Evolutionary conservation across 2,113 vertebrate species (phyloP), one percentile per base, ranked within the genome.

Genomic region (Alexandromys fortis): DNA sequence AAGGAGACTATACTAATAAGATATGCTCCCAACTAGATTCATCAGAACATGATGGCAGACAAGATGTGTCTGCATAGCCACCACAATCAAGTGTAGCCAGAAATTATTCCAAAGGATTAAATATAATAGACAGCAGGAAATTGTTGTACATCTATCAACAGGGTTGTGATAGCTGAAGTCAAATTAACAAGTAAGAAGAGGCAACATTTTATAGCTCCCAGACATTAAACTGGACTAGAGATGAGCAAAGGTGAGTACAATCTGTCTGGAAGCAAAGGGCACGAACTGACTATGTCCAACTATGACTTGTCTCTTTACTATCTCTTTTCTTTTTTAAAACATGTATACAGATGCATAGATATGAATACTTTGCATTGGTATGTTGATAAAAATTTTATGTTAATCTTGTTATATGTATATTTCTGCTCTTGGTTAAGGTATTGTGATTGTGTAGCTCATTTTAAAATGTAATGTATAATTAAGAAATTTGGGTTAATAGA

Each of bases 71-170:
- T 94, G 14, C 33, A 88, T 12, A 86, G 58, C 47, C 58, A 76
- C 11, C 35, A 58, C 11, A 70, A 7, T 92, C 33, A 94, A 55
- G 28, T 81, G 13, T 22, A 91, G 26, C n/a, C 47, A 90, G 22
- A 70, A 97, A 75, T 91, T 89, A 92, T 81, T 76, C 42, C 42
- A 72, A 96, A 96, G 26, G 16, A 96, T 68, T 88, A 28, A 81
- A 79, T 61, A 77, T 30, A 7, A 21, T 30, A 3, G 14, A 49
- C 24, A 86, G 65, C 33, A 88, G 86, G 49, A 86, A 79, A 92
- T 78, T 72, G 28, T 75, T 68, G 21, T 85, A 78, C 14, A 95
- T 85, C n/a, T 13, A 85, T 86, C 82, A 86, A 82, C 7, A 86
- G 67, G 10, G 14, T 47, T 52, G n/a, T 92, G 47, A 68, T 26